phyloP scores from a whole-genome alignment of 2,888 invertebrate genomes.

The Lissocephala sabroskyi region DNA sequence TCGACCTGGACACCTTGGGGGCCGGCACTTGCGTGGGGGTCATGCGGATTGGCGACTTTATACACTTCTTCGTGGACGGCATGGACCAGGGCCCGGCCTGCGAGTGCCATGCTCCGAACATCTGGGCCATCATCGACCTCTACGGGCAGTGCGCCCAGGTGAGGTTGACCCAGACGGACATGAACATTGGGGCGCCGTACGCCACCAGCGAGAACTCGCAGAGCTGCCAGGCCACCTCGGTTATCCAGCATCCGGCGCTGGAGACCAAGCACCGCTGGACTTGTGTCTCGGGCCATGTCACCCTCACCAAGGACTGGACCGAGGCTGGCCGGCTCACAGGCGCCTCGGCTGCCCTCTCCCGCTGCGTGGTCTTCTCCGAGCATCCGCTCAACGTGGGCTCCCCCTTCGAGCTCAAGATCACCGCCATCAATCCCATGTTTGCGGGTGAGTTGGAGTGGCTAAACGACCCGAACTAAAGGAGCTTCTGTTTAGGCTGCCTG shows the following conservation, averaged over 20 bases:
- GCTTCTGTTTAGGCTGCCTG: constrained; percentile 81
- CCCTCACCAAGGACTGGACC: constrained; percentile 71
- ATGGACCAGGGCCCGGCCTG: constrained; percentile 91
- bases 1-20: constrained; percentile 87
- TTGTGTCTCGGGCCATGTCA: constrained; percentile 70
- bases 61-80: constrained; percentile 90
- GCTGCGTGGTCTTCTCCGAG: constrained; percentile 71
- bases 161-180: constrained; percentile 70
- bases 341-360: constrained; percentile 67
- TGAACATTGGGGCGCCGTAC: constrained; percentile 69
- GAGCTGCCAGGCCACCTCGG: constrained; percentile 75
- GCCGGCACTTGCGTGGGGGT: constrained; percentile 88
- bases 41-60: constrained; percentile 88
- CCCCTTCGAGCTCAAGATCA: constrained; percentile 71
- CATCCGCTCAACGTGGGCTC: constrained; percentile 70
- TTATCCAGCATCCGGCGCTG: constrained; percentile 75
- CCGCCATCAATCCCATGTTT: constrained; percentile 70
- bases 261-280: constrained; percentile 72
- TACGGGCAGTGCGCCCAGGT: constrained; percentile 97
- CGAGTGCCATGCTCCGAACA: constrained; percentile 82
- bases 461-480: too few species aligned
- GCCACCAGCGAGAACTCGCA: constrained; percentile 75
- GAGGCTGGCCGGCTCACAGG: constrained; percentile 69
- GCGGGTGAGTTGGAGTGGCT: constrained; percentile 67
- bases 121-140: constrained; percentile 95